phyloP scores from a whole-genome alignment of 1,140 invertebrate genomes.

The Oscheius sp. region DNA sequence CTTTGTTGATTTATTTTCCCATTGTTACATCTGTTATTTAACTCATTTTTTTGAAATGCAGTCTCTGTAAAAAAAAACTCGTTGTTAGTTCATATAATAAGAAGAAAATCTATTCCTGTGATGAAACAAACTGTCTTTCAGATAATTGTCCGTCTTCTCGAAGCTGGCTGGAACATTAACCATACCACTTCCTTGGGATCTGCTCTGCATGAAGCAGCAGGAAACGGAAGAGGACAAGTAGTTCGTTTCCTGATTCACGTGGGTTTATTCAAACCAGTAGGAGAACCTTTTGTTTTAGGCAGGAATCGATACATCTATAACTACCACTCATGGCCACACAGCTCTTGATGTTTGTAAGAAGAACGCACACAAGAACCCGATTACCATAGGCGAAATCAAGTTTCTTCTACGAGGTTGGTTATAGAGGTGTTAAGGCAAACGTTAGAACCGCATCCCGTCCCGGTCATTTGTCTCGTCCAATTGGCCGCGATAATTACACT shows the following conservation, averaged over 20 bases:
- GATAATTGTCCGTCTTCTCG: constrained; percentile 27
- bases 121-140: constrained; percentile 12
- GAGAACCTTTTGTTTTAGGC: no score
- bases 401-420: constrained; percentile 43
- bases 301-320: constrained; percentile 22
- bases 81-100: neutral
- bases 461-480: neutral
- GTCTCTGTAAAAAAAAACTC: no score
- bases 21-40: no score
- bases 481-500: constrained; percentile 4
- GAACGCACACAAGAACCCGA: constrained; percentile 34
- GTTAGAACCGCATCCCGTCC: no score
- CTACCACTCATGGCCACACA: constrained; percentile 33
- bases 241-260: constrained; percentile 37
- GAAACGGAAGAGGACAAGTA: constrained; percentile 34
- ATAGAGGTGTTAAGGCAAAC: no score
- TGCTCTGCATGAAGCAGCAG: constrained; percentile 39
- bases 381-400: constrained; percentile 41
- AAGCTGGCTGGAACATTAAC: constrained; percentile 38
- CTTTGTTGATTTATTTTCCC: no score
- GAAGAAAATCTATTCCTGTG: neutral
- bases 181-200: constrained; percentile 19
- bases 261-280: constrained; percentile 11
- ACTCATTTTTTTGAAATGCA: no score
- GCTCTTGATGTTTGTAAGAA: constrained; percentile 38